These are phyloP conservation scores for Channa maculata DNA, from an alignment of 2,113 vertebrate genomes.

Conservation along the genomic window DNA sequence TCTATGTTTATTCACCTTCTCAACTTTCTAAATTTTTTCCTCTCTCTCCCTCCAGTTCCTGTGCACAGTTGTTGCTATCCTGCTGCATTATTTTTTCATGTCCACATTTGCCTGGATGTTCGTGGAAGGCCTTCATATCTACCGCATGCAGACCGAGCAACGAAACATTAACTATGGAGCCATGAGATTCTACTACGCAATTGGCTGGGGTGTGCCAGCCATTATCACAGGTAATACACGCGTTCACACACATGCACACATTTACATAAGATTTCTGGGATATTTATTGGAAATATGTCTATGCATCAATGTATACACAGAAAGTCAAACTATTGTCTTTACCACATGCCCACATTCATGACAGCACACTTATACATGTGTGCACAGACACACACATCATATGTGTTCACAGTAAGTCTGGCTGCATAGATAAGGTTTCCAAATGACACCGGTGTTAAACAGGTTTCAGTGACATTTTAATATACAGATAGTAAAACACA, in stretches of 20 bases:
- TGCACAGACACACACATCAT: not conserved
- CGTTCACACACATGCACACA: not conserved
- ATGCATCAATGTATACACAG: not conserved
- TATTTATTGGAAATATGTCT: not conserved
- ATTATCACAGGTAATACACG: constrained; percentile 90
- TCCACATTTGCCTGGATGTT: constrained; percentile 96
- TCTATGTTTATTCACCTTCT: not conserved
- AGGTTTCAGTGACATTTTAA: constrained; percentile 67
- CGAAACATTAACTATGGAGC: constrained; percentile 95
- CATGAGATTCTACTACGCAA: constrained; percentile 98
- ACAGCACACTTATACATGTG: not conserved
- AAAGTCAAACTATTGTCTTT: not conserved
- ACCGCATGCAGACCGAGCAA: constrained; percentile 96
- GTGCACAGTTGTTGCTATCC: constrained; percentile 95
- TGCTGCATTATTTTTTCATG: constrained; percentile 98
- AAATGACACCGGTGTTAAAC: constrained; percentile 56
- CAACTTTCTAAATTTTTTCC: not conserved
- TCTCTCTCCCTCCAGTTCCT: constrained; percentile 85
- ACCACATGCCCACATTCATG: not conserved
- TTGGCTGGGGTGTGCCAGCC: constrained; percentile 97
- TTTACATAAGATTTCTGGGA: not conserved
- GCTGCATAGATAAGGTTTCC: constrained; percentile 61
- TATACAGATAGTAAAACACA: constrained; percentile 40
- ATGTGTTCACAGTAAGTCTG: constrained; percentile 35
- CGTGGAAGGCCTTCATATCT: constrained; percentile 95